These are phyloP conservation scores for Pristionchus arcanus DNA, from an alignment of 2,888 invertebrate genomes.

Conservation along the genomic window DNA sequence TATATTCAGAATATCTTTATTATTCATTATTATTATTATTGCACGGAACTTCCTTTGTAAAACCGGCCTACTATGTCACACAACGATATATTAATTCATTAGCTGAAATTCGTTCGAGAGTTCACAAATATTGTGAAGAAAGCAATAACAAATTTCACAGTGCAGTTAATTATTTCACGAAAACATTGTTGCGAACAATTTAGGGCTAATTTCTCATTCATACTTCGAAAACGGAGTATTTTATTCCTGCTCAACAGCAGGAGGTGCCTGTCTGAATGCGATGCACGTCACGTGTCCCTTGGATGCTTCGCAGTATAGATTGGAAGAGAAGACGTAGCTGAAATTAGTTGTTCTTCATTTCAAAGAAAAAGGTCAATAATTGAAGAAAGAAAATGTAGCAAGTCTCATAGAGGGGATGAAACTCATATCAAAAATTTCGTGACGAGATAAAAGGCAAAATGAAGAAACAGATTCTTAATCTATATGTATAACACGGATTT, in stretches of 20 bases:
- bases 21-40: not conserved
- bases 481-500: too few species aligned
- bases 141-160: too few species aligned
- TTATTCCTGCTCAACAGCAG: not conserved
- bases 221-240: not conserved
- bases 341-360: not conserved
- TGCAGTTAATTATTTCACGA: too few species aligned
- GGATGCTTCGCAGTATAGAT: constrained; percentile 69
- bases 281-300: constrained; percentile 70
- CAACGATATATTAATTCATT: too few species aligned
- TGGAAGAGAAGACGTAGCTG: constrained; percentile 70
- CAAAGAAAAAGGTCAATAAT: not conserved
- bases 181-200: too few species aligned
- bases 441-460: too few species aligned
- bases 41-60: not conserved
- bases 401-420: too few species aligned
- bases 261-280: constrained; percentile 66
- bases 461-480: too few species aligned
- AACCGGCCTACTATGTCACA: not conserved
- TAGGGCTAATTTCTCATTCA: not conserved
- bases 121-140: too few species aligned
- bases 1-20: not conserved
- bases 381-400: not conserved
- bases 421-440: too few species aligned
- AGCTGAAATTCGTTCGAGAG: too few species aligned